Percentiles rank a stretch among this genome's conserved stretches.
phyloP scores from a whole-genome alignment of 2,797 vertebrate species.

The Cynodonichthys magdalenae region DNA sequence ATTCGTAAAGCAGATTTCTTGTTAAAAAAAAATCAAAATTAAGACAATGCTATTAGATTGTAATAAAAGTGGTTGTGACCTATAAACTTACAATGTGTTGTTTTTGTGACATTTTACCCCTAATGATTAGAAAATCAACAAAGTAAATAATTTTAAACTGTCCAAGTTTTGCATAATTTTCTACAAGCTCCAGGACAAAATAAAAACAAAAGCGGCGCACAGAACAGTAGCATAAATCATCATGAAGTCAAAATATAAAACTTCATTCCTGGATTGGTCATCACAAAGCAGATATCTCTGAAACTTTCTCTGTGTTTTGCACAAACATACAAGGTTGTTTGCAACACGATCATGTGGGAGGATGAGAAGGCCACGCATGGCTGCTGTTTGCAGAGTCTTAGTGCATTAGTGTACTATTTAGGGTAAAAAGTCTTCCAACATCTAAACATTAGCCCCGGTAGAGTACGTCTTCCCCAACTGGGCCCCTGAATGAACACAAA shows the following conservation, averaged over 20 bases:
- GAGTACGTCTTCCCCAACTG: conserved; percentile 32
- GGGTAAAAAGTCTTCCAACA: conserved; percentile 29
- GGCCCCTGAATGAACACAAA: conserved; percentile 50
- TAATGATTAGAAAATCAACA: too few species aligned
- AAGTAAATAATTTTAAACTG: too few species aligned
- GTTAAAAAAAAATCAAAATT: background rate
- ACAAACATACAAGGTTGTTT: conserved; percentile 41
- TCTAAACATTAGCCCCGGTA: conserved; percentile 40
- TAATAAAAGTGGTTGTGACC: background rate
- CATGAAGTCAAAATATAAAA: conserved; percentile 2
- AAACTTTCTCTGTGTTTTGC: conserved; percentile 10
- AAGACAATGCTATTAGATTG: background rate
- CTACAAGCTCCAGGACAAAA: background rate
- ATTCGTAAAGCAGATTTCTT: background rate
- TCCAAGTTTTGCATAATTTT: background rate
- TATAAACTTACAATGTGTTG: background rate
- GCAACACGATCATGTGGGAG: conserved; percentile 40
- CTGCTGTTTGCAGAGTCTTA: conserved; percentile 44
- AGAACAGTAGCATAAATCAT: background rate
- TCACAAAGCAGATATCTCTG: conserved; percentile 16
- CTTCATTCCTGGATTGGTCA: conserved; percentile 9
- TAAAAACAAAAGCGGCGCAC: background rate
- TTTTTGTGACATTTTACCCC: too few species aligned
- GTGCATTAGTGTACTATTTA: conserved; percentile 39
- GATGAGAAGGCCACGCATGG: conserved; percentile 35